Percentiles rank a stretch among this genome's conserved stretches.
Conservation (phyloP, 1,140 invertebrate species). For the Saccostrea echinata region DNA sequence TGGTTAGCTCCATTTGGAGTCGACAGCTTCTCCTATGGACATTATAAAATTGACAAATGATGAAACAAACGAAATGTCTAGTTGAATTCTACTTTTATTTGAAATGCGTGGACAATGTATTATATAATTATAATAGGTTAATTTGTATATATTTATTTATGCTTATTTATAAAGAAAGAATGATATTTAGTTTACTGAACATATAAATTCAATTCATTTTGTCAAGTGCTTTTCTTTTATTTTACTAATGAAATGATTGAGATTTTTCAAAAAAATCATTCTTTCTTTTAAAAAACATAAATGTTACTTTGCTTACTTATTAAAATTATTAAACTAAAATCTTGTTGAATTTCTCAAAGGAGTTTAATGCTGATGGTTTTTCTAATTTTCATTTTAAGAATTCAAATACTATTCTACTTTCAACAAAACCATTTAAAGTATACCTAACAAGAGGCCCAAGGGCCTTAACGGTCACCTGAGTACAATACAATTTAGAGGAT, state of each 20-base stretch:
- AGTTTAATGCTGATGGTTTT: background rate
- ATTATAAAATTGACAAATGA: too few relatives aligned
- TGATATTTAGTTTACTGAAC: too few relatives aligned
- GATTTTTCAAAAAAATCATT: background rate
- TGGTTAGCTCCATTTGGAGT: constrained; percentile 7
- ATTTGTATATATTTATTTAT: background rate
- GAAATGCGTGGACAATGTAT: background rate
- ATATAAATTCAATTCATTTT: too few relatives aligned
- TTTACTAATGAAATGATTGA: background rate
- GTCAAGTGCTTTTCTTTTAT: background rate
- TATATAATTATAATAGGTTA: background rate
- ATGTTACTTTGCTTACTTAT: background rate
- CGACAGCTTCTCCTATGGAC: constrained; percentile 39
- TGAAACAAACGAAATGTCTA: background rate
- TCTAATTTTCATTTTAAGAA: too few relatives aligned
- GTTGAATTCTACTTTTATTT: background rate
- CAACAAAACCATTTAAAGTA: too few relatives aligned
- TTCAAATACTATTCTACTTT: too few relatives aligned
- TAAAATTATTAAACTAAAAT: too few relatives aligned
- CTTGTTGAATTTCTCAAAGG: background rate
- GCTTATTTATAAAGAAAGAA: background rate
- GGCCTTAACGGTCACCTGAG: too few relatives aligned
- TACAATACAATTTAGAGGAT: too few relatives aligned
- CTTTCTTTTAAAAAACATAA: background rate
- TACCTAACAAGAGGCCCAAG: too few relatives aligned